Conservation (phyloP, 2,113 vertebrate genomes). For the Lanius collurio region DNA sequence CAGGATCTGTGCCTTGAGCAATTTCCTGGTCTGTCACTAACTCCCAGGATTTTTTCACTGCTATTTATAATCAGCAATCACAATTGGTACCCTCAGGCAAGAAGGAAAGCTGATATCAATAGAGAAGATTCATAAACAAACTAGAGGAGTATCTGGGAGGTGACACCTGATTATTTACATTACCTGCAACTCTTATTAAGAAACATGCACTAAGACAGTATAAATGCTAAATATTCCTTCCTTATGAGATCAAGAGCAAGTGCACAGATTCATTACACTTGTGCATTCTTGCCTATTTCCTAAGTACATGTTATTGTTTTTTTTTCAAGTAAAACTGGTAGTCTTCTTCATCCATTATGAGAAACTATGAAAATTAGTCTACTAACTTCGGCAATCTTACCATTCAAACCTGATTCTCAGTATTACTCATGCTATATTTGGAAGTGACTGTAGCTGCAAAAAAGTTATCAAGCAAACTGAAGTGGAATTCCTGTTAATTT, state of each 20-base stretch:
- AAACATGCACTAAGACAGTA: background rate
- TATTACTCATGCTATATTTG: background rate
- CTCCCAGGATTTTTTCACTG: background rate
- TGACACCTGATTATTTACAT: background rate
- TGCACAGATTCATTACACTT: background rate
- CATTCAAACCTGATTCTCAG: background rate
- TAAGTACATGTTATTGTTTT: background rate
- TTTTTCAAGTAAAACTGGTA: background rate
- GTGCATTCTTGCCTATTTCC: background rate
- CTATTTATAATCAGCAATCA: background rate
- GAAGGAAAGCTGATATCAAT: background rate
- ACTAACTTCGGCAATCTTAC: background rate
- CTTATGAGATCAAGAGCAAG: background rate
- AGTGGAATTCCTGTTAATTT: background rate
- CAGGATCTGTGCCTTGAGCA: background rate
- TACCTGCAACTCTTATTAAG: background rate
- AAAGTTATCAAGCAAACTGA: background rate
- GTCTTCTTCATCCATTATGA: background rate
- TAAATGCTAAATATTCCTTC: background rate
- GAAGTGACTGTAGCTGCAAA: background rate
- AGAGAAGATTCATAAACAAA: background rate
- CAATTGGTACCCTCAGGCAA: background rate
- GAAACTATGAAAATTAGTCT: background rate
- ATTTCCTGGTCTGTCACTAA: background rate
- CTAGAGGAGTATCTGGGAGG: background rate